Conservation (phyloP, 2,888 invertebrate genomes). For the Perdita meconis region DNA sequence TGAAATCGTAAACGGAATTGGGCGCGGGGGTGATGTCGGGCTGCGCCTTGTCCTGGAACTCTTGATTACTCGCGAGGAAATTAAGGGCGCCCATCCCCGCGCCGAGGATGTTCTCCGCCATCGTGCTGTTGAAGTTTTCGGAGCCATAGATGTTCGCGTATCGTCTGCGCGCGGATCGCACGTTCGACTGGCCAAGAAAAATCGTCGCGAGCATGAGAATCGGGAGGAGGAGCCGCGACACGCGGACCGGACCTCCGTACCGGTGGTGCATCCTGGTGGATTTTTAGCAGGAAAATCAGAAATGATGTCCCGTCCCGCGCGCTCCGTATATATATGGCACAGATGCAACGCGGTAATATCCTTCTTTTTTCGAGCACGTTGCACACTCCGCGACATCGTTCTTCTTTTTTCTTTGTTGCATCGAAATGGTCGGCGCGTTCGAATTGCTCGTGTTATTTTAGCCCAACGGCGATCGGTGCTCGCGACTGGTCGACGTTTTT, state of each 20-base stretch:
- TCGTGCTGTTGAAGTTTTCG: neutral
- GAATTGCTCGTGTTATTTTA: neutral
- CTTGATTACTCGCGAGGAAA: neutral
- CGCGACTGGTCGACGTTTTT: too few relatives aligned
- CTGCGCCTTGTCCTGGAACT: neutral
- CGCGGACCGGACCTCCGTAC: neutral
- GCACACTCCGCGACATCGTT: neutral
- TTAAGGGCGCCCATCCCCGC: constrained; percentile 1
- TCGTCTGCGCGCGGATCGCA: neutral
- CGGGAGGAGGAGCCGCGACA: neutral
- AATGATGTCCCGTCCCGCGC: neutral
- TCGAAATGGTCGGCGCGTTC: neutral
- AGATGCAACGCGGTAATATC: neutral
- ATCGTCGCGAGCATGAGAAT: neutral
- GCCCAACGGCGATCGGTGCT: too few relatives aligned
- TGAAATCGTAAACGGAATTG: constrained; percentile 87
- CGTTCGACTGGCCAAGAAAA: neutral
- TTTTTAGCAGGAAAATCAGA: constrained; percentile 4
- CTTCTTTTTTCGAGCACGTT: neutral
- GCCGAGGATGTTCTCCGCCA: constrained; percentile 2
- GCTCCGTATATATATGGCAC: constrained; percentile 1
- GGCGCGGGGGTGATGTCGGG: constrained; percentile 83
- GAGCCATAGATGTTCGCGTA: constrained; percentile 30
- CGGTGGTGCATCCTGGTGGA: neutral
- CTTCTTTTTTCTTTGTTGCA: neutral